These are phyloP conservation scores for Anas flavirostris DNA, from an alignment of 2,797 vertebrate genomes.

Conservation along the genomic window DNA sequence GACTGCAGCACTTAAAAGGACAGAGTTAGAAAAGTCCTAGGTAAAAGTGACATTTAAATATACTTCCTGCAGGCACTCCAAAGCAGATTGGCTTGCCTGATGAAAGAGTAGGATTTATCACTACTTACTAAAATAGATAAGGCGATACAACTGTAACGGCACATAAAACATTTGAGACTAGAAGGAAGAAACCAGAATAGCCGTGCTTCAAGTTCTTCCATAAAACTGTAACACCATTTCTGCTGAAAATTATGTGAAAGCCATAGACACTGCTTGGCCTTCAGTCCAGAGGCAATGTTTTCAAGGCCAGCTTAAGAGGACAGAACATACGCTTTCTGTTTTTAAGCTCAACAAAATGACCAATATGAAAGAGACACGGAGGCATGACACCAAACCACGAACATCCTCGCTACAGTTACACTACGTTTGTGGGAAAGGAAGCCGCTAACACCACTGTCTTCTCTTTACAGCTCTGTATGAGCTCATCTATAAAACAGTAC, in stretches of 20 bases:
- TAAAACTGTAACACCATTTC: conserved; percentile 1
- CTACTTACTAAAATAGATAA: conserved; percentile 47
- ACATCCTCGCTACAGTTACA: not conserved
- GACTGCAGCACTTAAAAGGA: conserved; percentile 37
- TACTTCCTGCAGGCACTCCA: conserved; percentile 25
- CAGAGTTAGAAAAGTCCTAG: not conserved
- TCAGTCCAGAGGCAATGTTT: not conserved
- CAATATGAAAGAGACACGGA: not conserved
- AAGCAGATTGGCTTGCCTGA: not conserved
- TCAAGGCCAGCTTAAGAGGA: not conserved
- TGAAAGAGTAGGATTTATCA: conserved; percentile 51
- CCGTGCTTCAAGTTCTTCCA: not conserved
- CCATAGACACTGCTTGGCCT: not conserved
- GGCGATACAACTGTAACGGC: not conserved
- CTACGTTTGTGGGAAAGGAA: conserved; percentile 11
- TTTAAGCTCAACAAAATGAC: not conserved
- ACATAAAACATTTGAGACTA: conserved; percentile 37
- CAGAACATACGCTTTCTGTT: not conserved
- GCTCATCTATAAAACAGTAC: not conserved
- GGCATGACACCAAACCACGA: not conserved
- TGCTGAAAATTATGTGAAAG: not conserved
- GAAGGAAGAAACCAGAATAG: conserved; percentile 44
- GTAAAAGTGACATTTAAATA: conserved; percentile 55
- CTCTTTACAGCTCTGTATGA: not conserved
- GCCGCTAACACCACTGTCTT: not conserved